Percentiles rank a stretch among this genome's conserved stretches.
phyloP scores from a whole-genome alignment of 2,888 invertebrate genomes.

The Colostygia pectinataria region DNA sequence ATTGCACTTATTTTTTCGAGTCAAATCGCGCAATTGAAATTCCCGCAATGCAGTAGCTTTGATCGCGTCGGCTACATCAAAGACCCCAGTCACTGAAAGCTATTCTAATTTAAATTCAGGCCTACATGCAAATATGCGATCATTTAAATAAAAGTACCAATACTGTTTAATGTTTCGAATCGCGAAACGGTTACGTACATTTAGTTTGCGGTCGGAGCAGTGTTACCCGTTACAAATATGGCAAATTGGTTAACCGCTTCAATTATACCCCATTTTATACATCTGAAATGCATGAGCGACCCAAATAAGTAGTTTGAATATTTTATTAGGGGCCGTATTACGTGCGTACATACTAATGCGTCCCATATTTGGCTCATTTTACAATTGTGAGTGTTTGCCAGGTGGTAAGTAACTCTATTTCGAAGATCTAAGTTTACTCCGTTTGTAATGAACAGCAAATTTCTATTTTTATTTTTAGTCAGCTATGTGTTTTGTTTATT shows the following conservation, averaged over 20 bases:
- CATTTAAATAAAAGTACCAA: conserved; percentile 20
- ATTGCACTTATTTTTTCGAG: no score
- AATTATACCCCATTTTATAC: conserved; percentile 37
- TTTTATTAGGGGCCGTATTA: conserved; percentile 30
- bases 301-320: conserved; percentile 35
- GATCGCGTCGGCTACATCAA: neutral
- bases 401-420: neutral
- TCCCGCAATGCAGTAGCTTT: neutral
- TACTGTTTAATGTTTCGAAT: conserved; percentile 24
- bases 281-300: conserved; percentile 34
- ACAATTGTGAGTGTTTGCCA: conserved; percentile 8
- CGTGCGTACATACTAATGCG: conserved; percentile 20
- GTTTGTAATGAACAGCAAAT: no score
- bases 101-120: conserved; percentile 16
- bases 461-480: no score
- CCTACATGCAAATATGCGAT: conserved; percentile 18
- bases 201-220: conserved; percentile 29
- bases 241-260: conserved; percentile 38
- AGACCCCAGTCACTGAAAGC: conserved; percentile 2
- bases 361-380: conserved; percentile 4
- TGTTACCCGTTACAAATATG: conserved; percentile 35
- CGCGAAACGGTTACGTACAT: conserved; percentile 27
- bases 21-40: no score
- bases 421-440: no score
- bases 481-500: no score